Percentiles rank a stretch among this genome's conserved stretches.
Conservation (phyloP, 1,140 invertebrate species). For the Drepana arcuata region DNA sequence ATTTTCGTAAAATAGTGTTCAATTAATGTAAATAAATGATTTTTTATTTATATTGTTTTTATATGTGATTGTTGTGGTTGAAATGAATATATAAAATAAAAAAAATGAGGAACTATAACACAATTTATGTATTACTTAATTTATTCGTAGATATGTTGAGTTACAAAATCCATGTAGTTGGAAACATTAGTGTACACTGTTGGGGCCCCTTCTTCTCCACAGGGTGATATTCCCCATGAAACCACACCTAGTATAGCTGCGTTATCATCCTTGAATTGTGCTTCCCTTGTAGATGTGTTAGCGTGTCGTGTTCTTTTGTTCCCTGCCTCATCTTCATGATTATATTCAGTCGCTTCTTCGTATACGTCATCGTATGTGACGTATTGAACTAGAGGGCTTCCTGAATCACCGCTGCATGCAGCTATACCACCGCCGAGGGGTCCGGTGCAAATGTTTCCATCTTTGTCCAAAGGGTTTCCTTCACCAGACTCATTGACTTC, state of each 20-base stretch:
- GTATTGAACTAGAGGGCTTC: constrained; percentile 74
- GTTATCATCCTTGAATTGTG: too few species aligned
- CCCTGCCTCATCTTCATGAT: constrained; percentile 3
- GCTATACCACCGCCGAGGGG: constrained; percentile 72
- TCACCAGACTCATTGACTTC: constrained; percentile 37
- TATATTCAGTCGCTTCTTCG: constrained; percentile 1
- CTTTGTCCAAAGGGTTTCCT: constrained; percentile 45
- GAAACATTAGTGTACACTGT: constrained; percentile 81
- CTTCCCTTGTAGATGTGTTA: too few species aligned
- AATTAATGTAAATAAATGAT: too few species aligned
- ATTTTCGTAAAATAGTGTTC: too few species aligned
- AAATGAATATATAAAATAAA: too few species aligned
- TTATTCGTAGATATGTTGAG: constrained; percentile 22
- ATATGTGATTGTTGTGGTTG: too few species aligned
- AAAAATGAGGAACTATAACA: too few species aligned
- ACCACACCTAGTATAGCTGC: constrained; percentile 78
- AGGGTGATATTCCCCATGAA: constrained; percentile 83
- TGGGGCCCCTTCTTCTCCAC: constrained; percentile 75
- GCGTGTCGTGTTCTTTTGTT: too few species aligned
- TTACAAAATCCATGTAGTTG: constrained; percentile 69
- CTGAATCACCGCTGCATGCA: constrained; percentile 79
- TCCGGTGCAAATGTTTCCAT: constrained; percentile 75
- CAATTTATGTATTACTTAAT: too few species aligned
- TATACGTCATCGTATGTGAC: constrained; percentile 9
- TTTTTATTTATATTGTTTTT: too few species aligned